Conservation (phyloP, 2,888 invertebrate species). For the Eupelmus urozonus region DNA sequence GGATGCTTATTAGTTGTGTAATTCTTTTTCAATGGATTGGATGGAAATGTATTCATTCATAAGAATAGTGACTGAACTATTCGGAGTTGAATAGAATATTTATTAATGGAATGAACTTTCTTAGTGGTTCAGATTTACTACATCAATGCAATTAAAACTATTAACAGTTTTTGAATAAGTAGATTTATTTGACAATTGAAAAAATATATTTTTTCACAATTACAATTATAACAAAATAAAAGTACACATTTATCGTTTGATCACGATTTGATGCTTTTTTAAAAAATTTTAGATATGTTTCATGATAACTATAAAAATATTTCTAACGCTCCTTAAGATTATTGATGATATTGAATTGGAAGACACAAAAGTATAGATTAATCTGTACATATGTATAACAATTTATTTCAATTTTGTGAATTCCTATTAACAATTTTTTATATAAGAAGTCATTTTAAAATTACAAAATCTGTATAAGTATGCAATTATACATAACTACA, state of each 20-base stretch:
- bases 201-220: constrained; percentile 56
- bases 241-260: constrained; percentile 39
- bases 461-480: no score
- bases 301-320: constrained; percentile 45
- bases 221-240: constrained; percentile 52
- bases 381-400: constrained; percentile 36
- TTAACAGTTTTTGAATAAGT: constrained; percentile 16
- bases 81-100: no score
- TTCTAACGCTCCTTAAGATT: constrained; percentile 1
- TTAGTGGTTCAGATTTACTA: no score
- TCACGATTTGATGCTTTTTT: neutral
- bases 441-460: constrained; percentile 23
- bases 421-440: constrained; percentile 1
- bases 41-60: no score
- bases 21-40: no score
- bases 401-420: constrained; percentile 23
- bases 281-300: constrained; percentile 12
- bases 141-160: no score
- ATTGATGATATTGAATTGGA: constrained; percentile 24
- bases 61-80: no score
- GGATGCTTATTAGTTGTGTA: no score
- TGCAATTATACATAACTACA: no score
- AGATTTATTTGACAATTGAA: constrained; percentile 53
- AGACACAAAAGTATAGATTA: constrained; percentile 32
- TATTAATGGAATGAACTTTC: no score